phyloP scores from a whole-genome alignment of 2,888 invertebrate genomes.

The Prosopocoilus inquinatus region DNA sequence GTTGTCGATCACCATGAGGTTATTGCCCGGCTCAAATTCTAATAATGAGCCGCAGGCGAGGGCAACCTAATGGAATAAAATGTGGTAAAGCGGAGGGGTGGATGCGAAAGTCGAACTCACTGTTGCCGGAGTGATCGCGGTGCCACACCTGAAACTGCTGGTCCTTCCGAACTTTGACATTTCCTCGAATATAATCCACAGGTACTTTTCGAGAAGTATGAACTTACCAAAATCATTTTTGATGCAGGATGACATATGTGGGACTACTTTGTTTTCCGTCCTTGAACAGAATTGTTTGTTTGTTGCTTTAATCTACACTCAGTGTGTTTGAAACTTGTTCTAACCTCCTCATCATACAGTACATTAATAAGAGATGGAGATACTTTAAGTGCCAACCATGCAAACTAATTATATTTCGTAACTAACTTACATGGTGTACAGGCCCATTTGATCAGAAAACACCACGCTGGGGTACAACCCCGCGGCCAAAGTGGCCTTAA shows the following conservation, averaged over 20 bases:
- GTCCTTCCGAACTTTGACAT: constrained; percentile 69
- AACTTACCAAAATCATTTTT: constrained; percentile 44
- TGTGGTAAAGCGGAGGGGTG: not conserved
- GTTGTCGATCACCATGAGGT: constrained; percentile 36
- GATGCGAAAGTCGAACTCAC: constrained; percentile 49
- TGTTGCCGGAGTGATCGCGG: constrained; percentile 77
- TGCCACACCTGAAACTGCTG: constrained; percentile 75
- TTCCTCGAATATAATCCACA: constrained; percentile 88
- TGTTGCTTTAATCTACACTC: too few species aligned
- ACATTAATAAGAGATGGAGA: too few species aligned
- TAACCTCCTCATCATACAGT: too few species aligned
- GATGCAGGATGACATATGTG: constrained; percentile 64
- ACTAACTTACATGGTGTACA: constrained; percentile 52
- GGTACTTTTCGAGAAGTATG: constrained; percentile 51
- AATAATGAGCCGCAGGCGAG: constrained; percentile 37
- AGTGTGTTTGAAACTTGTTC: too few species aligned
- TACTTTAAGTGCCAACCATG: too few species aligned
- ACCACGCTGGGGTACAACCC: constrained; percentile 90
- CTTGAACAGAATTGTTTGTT: constrained; percentile 53
- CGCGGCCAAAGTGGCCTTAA: constrained; percentile 84
- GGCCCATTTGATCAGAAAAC: constrained; percentile 38
- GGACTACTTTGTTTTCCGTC: constrained; percentile 59
- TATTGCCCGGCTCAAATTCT: constrained; percentile 28
- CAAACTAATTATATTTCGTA: not conserved
- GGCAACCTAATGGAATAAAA: constrained; percentile 29